Base-by-base conservation (phyloP, 1,140 invertebrate genomes). In the Eurosta solidaginis region DNA sequence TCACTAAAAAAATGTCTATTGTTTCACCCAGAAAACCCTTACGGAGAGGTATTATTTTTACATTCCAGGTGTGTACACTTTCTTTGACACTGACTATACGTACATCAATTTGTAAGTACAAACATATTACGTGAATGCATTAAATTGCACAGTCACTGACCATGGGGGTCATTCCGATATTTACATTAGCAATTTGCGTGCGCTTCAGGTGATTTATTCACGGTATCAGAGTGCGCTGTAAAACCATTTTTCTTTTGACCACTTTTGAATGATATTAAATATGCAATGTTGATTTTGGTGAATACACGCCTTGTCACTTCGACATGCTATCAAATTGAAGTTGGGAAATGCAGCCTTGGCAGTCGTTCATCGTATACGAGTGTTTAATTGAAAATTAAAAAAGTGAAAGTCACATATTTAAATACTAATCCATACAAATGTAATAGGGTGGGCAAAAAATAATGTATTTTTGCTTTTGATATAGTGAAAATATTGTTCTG, bases 221-320 rank as follows among this genome's bases (percentile, higher is more conserved):
- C 59, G 33, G n/a, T 68, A 68, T 6, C 33, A 40, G 33, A 36
- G n/a, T n/a, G 59, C 6, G 33, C 59, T 20, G 59, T 68, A 68
- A 68, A 68, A 68, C 59, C 59, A 40, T 68, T 42, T 10, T 68
- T 33, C 33, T 40, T 68, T 68, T 68, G 59, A 68, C 59, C 33
- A 20, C 33, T 68, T 68, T 68, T 68, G 17, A 6, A 68, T 68
- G 33, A 3, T 33, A 68, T 68, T 68, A 40, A 36, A 68, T 40
- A 68, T 68, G n/a, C 59, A 40, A 33, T 68, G 59, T 68, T 68
- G 36, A 68, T 33, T 33, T 68, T 68, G 59, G 33, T 33, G 59
- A 20, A 36, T 68, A 68, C 59, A 42, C 59, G 59, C 59, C 36
- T 68, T 68, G 59, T 68, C 59, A 68, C 59, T 68, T 68, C 59